Evolutionary conservation across 2,888 invertebrate genomes (phyloP).

Genomic region (Prosapia bicincta): DNA sequence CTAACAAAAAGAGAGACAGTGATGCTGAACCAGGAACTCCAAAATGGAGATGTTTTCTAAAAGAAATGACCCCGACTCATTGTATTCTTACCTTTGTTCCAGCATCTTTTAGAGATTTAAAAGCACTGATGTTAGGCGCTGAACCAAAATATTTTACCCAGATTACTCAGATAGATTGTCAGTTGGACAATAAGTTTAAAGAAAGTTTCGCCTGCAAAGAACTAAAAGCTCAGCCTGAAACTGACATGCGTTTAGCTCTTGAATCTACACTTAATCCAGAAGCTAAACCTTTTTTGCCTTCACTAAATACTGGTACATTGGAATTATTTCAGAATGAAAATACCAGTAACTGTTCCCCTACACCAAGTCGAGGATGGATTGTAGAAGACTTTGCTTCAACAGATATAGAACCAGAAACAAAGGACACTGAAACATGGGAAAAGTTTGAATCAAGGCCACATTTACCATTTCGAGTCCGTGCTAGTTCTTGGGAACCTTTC

Average conservation of each 20-base stretch:
- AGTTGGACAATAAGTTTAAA: neutral
- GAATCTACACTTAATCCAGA: conserved; percentile 33
- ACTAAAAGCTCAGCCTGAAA: neutral
- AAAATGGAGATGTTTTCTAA: conserved; percentile 64
- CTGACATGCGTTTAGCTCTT: neutral
- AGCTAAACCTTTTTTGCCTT: conserved; percentile 30
- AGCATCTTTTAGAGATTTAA: conserved; percentile 52
- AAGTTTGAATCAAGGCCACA: conserved; percentile 13
- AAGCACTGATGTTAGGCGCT: conserved; percentile 41
- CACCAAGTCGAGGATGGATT: conserved; percentile 25
- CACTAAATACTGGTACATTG: neutral
- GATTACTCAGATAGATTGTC: neutral
- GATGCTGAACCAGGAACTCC: conserved; percentile 18
- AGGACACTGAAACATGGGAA: conserved; percentile 12
- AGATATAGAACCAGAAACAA: conserved; percentile 4
- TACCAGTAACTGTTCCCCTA: neutral
- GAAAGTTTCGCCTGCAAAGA: neutral
- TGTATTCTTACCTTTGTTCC: conserved; percentile 64
- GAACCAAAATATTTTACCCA: conserved; percentile 33
- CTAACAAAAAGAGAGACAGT: neutral
- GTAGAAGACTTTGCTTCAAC: conserved; percentile 29
- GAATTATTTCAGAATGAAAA: neutral
- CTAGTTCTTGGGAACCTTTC: conserved; percentile 41
- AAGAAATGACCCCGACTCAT: conserved; percentile 58
- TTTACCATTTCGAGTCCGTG: conserved; percentile 40